Evolutionary conservation across 1,140 invertebrate species (phyloP).

Genomic region (Calliphora vicina): DNA sequence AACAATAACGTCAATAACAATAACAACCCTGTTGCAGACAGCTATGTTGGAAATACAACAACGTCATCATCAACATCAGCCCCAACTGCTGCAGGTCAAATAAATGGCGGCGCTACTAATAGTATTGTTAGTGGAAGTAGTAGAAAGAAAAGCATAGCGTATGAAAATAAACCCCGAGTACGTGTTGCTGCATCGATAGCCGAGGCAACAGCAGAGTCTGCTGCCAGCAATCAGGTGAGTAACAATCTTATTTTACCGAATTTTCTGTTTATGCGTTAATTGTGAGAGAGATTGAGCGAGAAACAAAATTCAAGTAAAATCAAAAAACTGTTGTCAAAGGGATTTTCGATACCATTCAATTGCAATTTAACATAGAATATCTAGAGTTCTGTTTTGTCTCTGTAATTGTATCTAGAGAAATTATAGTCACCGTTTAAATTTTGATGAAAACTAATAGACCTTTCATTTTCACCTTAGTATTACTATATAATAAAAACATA

Average conservation of each 20-base stretch:
- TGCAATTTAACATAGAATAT: too few species aligned
- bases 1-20: slow-evolving; percentile 29
- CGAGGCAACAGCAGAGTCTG: not conserved
- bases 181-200: not conserved
- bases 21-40: not conserved
- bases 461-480: too few species aligned
- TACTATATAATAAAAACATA: too few species aligned
- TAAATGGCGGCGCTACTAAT: not conserved
- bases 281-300: not conserved
- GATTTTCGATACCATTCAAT: too few species aligned
- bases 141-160: slow-evolving; percentile 5
- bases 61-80: not conserved
- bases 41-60: not conserved
- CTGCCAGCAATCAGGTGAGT: not conserved
- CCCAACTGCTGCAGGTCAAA: not conserved
- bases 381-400: too few species aligned
- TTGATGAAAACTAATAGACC: too few species aligned
- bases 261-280: not conserved
- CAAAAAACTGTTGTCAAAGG: too few species aligned
- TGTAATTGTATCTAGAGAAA: too few species aligned
- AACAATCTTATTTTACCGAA: not conserved
- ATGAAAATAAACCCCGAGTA: slow-evolving; percentile 16
- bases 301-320: too few species aligned
- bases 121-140: not conserved
- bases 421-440: too few species aligned